These are phyloP conservation scores for Melanaphis sacchari DNA, from an alignment of 1,140 invertebrate genomes.

Conservation along the genomic window DNA sequence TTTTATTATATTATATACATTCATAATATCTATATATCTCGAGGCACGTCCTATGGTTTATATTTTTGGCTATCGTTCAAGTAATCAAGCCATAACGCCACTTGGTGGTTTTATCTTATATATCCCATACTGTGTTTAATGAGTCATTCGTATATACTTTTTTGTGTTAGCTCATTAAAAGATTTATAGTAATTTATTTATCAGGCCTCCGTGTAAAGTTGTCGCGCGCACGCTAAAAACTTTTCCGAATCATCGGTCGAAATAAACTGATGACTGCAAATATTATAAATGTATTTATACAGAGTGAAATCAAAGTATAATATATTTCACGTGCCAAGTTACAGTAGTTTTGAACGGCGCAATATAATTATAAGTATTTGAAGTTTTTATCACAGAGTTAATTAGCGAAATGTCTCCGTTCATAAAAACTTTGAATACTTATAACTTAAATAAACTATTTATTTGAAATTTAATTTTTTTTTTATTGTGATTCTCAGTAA, in stretches of 20 bases:
- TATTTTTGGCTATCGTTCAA: not conserved
- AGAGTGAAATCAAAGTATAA: not conserved
- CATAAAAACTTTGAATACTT: too few species aligned
- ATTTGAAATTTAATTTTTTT: too few species aligned
- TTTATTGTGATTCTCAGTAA: not conserved
- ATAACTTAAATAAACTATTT: not conserved
- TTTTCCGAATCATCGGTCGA: not conserved
- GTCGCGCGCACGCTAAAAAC: not conserved
- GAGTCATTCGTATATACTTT: not conserved
- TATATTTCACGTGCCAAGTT: not conserved
- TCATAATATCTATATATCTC: not conserved
- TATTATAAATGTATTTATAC: not conserved
- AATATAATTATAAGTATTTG: not conserved
- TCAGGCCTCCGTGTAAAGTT: not conserved
- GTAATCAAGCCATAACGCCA: not conserved
- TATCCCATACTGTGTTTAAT: not conserved
- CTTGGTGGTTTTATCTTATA: not conserved
- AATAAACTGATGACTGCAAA: not conserved
- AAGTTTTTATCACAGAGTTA: not conserved
- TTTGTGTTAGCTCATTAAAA: not conserved
- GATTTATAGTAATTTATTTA: not conserved
- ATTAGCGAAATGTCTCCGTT: not conserved
- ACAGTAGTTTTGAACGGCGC: not conserved
- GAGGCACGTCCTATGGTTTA: not conserved
- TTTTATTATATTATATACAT: not conserved